A percentile compares a stretch with the other conserved stretches of the same genome.
Conservation (phyloP, 2,888 invertebrate species). For the Sacculina carcini region DNA sequence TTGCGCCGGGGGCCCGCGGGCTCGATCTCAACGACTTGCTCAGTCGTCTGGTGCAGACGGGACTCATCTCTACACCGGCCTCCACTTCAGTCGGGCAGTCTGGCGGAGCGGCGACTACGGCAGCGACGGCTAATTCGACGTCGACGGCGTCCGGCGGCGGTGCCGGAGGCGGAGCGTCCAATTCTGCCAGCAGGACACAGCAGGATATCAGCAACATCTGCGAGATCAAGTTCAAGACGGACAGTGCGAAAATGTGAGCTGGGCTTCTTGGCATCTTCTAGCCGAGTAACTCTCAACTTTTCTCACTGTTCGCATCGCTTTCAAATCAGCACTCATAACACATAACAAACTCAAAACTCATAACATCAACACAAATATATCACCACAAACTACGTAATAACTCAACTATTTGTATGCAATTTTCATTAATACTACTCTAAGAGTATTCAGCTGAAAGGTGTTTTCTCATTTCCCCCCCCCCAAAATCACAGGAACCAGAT, state of each 20-base stretch:
- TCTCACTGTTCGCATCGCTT: too few relatives aligned
- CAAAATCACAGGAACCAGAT: too few relatives aligned
- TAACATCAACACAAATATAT: too few relatives aligned
- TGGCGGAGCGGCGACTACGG: neutral
- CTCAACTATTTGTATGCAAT: too few relatives aligned
- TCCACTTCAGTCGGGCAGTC: neutral
- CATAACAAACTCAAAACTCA: too few relatives aligned
- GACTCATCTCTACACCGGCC: conserved; percentile 30
- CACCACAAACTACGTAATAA: too few relatives aligned
- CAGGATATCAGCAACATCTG: conserved; percentile 9
- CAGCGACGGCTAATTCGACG: neutral
- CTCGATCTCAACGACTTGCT: conserved; percentile 54
- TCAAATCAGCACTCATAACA: too few relatives aligned
- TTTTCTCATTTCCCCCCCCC: too few relatives aligned
- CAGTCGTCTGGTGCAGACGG: conserved; percentile 56
- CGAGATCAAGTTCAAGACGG: conserved; percentile 10
- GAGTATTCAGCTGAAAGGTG: too few relatives aligned
- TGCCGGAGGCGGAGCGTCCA: conserved; percentile 13
- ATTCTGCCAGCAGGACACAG: conserved; percentile 14
- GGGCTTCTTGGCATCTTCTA: neutral
- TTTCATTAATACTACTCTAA: too few relatives aligned
- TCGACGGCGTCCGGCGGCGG: conserved; percentile 1
- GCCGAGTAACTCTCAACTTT: neutral
- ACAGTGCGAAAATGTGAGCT: conserved; percentile 11
- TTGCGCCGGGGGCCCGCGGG: neutral